Percentiles rank a stretch among this genome's conserved stretches.
Conservation (phyloP, 2,113 vertebrate genomes). For the Cebidichthys violaceus region DNA sequence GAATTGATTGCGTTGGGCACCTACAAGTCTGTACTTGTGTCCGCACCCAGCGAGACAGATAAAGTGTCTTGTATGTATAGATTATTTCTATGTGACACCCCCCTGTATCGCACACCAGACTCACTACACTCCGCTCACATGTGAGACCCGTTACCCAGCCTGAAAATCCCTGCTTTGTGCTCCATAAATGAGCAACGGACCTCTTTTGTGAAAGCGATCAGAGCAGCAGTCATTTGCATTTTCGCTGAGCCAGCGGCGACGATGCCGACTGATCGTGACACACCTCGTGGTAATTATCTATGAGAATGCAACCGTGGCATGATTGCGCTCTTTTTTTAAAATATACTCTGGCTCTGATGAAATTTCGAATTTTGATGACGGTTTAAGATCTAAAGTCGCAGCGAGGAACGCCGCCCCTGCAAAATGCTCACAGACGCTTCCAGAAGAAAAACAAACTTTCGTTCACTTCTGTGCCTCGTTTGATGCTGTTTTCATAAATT, state of each 20-base stretch:
- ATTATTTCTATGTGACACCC: not conserved
- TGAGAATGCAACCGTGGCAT: not conserved
- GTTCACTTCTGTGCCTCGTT: slow-evolving; percentile 58
- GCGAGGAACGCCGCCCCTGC: slow-evolving; percentile 13
- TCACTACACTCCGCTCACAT: not conserved
- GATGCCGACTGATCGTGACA: not conserved
- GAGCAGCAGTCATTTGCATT: slow-evolving; percentile 42
- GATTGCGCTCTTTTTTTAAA: slow-evolving; percentile 38
- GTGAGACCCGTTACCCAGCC: slow-evolving; percentile 7
- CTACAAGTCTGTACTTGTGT: not conserved
- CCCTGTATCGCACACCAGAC: not conserved
- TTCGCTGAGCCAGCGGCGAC: slow-evolving; percentile 22
- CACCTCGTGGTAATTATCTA: slow-evolving; percentile 9
- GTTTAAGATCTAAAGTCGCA: slow-evolving; percentile 33
- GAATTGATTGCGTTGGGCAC: not conserved
- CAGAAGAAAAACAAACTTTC: not conserved
- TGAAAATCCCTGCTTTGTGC: slow-evolving; percentile 13
- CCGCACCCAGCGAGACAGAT: slow-evolving; percentile 10
- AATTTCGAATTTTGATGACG: slow-evolving; percentile 28
- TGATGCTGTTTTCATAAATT: slow-evolving; percentile 76
- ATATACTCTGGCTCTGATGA: slow-evolving; percentile 19
- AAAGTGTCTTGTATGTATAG: not conserved
- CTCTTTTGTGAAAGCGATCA: slow-evolving; percentile 29
- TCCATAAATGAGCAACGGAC: slow-evolving; percentile 13
- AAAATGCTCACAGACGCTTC: slow-evolving; percentile 20